Conservation (phyloP, 2,113 vertebrate species). For the Hoplias malabaricus region DNA sequence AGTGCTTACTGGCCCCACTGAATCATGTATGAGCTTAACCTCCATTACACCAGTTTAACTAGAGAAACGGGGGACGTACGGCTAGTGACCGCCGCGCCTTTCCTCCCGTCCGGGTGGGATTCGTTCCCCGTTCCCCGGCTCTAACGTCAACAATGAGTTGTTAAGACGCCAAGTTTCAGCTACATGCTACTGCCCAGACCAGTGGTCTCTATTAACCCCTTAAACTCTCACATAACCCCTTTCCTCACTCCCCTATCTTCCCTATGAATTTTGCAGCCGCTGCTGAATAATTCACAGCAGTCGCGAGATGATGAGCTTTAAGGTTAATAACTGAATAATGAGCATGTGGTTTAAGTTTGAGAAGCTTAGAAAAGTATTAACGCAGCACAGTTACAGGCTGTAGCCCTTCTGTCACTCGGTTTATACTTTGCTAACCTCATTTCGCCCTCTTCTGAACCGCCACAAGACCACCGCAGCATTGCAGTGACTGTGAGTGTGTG, state of each 20-base stretch:
- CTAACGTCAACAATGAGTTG: conserved; percentile 34
- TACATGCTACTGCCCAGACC: conserved; percentile 20
- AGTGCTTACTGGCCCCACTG: conserved; percentile 24
- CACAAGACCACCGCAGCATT: too few relatives aligned
- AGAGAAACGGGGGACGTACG: conserved; percentile 37
- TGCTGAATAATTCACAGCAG: not conserved
- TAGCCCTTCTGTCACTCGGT: too few relatives aligned
- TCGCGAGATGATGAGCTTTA: not conserved
- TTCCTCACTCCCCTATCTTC: not conserved
- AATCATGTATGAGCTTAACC: conserved; percentile 55
- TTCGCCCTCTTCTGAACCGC: too few relatives aligned
- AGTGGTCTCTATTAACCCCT: conserved; percentile 26
- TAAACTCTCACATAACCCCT: not conserved
- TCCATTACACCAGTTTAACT: conserved; percentile 52
- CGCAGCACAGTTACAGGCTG: too few relatives aligned
- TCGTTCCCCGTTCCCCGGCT: conserved; percentile 30
- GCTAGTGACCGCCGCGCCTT: conserved; percentile 8
- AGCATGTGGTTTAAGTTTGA: not conserved
- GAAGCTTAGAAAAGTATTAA: too few relatives aligned
- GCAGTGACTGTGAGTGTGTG: too few relatives aligned
- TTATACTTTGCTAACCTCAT: too few relatives aligned
- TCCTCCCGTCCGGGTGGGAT: conserved; percentile 38
- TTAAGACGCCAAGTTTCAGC: conserved; percentile 31
- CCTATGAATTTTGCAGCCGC: not conserved
- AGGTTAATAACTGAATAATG: not conserved